Conservation (phyloP, 2,113 vertebrate species). For the Triplophysa rosa region DNA sequence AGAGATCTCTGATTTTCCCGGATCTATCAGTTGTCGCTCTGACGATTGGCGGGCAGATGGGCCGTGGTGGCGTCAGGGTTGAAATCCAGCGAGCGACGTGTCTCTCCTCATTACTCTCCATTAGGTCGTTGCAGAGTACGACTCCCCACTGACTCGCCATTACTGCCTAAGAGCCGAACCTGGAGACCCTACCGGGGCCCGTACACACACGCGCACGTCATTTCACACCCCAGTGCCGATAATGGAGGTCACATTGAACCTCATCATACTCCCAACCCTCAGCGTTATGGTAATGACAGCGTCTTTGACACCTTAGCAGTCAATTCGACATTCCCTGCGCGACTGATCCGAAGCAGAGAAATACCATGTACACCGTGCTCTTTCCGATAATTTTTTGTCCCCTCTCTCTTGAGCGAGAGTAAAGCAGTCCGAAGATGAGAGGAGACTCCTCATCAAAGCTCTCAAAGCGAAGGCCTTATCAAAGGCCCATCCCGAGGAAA, state of each 20-base stretch:
- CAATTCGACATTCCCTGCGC: slow-evolving; percentile 29
- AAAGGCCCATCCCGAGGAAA: slow-evolving; percentile 42
- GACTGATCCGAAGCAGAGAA: not conserved
- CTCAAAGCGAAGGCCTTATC: slow-evolving; percentile 32
- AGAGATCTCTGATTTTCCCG: slow-evolving; percentile 11
- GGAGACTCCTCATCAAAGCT: slow-evolving; percentile 34
- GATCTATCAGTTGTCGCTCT: slow-evolving; percentile 8
- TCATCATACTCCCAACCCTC: slow-evolving; percentile 27
- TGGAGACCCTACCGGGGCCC: not conserved
- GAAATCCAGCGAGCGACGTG: slow-evolving; percentile 27
- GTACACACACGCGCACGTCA: slow-evolving; percentile 51
- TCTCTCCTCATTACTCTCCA: slow-evolving; percentile 51
- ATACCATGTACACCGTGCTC: not conserved
- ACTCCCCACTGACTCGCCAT: slow-evolving; percentile 41
- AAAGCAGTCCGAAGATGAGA: slow-evolving; percentile 40
- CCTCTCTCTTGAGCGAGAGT: slow-evolving; percentile 13
- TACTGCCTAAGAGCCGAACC: slow-evolving; percentile 22
- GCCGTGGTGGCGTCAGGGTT: not conserved
- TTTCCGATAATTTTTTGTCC: not conserved
- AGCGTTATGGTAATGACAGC: slow-evolving; percentile 53
- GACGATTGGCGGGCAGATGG: slow-evolving; percentile 19
- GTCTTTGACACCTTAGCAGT: slow-evolving; percentile 20
- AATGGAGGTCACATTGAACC: slow-evolving; percentile 74
- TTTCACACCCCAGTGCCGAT: slow-evolving; percentile 69
- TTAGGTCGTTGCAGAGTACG: slow-evolving; percentile 20